These are phyloP conservation scores for Ciona savignyi DNA, from an alignment of 23 tunicate genomes.

Conservation along the genomic window DNA sequence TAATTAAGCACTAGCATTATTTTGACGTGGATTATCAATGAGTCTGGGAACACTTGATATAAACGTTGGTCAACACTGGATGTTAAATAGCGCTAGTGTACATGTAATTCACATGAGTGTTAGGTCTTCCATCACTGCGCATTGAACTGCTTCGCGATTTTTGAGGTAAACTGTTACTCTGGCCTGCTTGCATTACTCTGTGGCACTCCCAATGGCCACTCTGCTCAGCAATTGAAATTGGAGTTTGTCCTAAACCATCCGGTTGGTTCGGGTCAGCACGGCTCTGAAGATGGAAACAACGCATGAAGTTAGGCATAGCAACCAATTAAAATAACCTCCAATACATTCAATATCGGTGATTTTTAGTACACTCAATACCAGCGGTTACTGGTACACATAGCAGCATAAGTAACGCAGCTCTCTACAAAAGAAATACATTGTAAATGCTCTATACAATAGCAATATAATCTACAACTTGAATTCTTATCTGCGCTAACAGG, in stretches of 20 bases:
- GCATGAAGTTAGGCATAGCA: too few relatives aligned
- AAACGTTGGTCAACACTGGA: neutral
- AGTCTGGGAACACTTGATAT: neutral
- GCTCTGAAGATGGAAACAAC: too few relatives aligned
- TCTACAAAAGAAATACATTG: too few relatives aligned
- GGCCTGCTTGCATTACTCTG: slow-evolving; percentile 20
- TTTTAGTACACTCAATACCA: too few relatives aligned
- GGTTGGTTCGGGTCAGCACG: slow-evolving; percentile 28
- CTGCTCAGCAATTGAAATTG: slow-evolving; percentile 42
- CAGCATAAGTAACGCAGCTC: too few relatives aligned
- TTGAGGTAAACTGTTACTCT: slow-evolving; percentile 20
- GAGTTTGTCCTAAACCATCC: slow-evolving; percentile 44
- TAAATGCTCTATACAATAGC: neutral
- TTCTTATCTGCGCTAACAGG: neutral
- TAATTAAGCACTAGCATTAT: too few relatives aligned
- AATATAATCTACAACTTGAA: neutral
- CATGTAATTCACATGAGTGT: slow-evolving; percentile 66
- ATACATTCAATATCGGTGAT: too few relatives aligned
- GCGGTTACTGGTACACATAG: too few relatives aligned
- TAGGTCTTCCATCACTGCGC: slow-evolving; percentile 12
- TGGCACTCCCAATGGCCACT: slow-evolving; percentile 55
- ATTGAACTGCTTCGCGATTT: slow-evolving; percentile 10
- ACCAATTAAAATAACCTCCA: too few relatives aligned
- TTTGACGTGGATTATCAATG: too few relatives aligned
- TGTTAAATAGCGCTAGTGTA: slow-evolving; percentile 73